Evolutionary conservation across 1,140 invertebrate genomes (phyloP).

Genomic region (Hermatobates lingyangjiaoensis): DNA sequence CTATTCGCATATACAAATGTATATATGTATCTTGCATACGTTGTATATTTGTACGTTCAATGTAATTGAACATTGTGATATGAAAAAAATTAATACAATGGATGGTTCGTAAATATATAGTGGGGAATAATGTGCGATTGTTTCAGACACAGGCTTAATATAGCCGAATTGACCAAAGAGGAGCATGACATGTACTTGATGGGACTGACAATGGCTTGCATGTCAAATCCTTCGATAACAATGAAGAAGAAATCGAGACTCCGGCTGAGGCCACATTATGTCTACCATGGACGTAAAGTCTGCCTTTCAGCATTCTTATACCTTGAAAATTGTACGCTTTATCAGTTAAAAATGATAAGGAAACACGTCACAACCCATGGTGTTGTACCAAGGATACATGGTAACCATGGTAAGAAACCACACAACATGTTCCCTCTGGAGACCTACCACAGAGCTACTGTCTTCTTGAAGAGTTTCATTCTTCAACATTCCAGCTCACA

Average conservation of each 20-base stretch:
- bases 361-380: conserved; percentile 60
- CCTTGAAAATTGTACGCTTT: conserved; percentile 59
- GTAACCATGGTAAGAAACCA: conserved; percentile 60
- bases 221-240: conserved; percentile 52
- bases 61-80: too few relatives aligned
- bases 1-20: too few relatives aligned
- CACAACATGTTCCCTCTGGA: conserved; percentile 61
- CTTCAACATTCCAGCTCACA: conserved; percentile 31
- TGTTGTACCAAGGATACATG: conserved; percentile 52
- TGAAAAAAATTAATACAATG: too few relatives aligned
- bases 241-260: conserved; percentile 48
- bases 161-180: conserved; percentile 54
- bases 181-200: conserved; percentile 56
- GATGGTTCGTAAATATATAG: too few relatives aligned
- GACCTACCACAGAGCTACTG: conserved; percentile 53
- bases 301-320: conserved; percentile 61
- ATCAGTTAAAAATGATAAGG: conserved; percentile 54
- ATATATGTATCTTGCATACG: too few relatives aligned
- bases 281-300: conserved; percentile 49
- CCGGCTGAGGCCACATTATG: conserved; percentile 48
- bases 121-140: too few relatives aligned
- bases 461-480: conserved; percentile 51
- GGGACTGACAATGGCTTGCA: conserved; percentile 60
- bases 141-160: conserved; percentile 44
- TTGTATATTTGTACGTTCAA: too few relatives aligned